Percentiles rank a stretch among this genome's conserved stretches.
phyloP scores from a whole-genome alignment of 2,113 vertebrate species.

The Nothobranchius kuhntae region DNA sequence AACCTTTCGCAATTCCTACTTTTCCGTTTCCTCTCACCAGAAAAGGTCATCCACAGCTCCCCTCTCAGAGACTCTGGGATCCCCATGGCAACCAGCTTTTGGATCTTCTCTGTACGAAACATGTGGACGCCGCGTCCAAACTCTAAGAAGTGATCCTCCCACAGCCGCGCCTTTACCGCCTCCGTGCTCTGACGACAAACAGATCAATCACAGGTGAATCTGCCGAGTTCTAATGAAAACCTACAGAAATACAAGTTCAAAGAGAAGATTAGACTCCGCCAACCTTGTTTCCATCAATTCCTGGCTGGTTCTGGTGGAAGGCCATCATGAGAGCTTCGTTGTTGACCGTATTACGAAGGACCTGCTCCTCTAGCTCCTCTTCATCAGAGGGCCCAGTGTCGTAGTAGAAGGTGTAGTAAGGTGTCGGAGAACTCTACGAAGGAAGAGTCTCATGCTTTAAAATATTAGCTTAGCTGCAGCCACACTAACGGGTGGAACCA shows the following conservation, averaged over 20 bases:
- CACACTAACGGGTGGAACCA: no score
- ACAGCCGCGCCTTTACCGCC: conserved; percentile 85
- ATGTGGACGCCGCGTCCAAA: conserved; percentile 93
- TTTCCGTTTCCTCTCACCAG: conserved; percentile 76
- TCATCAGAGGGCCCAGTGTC: conserved; percentile 65
- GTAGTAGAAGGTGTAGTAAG: conserved; percentile 82
- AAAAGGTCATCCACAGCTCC: conserved; percentile 93
- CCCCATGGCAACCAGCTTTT: conserved; percentile 91
- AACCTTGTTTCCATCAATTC: conserved; percentile 71
- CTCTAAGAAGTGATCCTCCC: conserved; percentile 90
- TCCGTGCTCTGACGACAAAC: conserved; percentile 78
- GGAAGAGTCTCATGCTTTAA: no score
- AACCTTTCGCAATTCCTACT: no score
- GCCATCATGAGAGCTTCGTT: conserved; percentile 83
- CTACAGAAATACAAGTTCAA: no score
- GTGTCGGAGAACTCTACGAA: conserved; percentile 56
- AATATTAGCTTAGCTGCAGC: no score
- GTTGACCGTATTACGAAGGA: conserved; percentile 74
- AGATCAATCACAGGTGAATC: background rate
- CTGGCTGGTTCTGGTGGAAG: conserved; percentile 77
- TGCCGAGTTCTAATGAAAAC: background rate
- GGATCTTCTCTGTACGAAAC: conserved; percentile 93
- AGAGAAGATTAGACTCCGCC: background rate
- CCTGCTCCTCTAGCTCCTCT: conserved; percentile 73
- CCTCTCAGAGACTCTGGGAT: conserved; percentile 91